Evolutionary conservation across 1,140 invertebrate species (phyloP).

Genomic region (Schmidtea mediterranea): DNA sequence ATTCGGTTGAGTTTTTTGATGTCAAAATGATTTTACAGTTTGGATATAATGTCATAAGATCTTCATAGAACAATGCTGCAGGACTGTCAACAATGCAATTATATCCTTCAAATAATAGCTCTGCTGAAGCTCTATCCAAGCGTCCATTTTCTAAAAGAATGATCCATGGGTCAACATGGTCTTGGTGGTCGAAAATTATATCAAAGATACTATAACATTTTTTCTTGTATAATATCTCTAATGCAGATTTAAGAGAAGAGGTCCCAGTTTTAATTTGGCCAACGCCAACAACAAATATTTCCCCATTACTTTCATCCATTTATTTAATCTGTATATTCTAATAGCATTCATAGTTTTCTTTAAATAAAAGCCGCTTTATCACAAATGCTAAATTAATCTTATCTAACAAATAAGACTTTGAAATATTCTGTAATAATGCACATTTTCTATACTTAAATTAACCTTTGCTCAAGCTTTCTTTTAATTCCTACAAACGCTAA

Average conservation of each 20-base stretch:
- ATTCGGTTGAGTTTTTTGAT: no score
- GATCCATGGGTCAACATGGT: no score
- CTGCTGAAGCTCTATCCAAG: background rate
- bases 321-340: no score
- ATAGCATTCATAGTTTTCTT: no score
- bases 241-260: background rate
- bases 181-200: background rate
- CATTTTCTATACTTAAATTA: no score
- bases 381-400: no score
- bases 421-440: no score
- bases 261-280: background rate
- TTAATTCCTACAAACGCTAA: no score
- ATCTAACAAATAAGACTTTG: no score
- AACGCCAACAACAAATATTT: background rate
- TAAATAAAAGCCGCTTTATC: no score
- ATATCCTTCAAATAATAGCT: background rate
- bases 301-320: background rate
- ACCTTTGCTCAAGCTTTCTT: no score
- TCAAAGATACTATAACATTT: constrained; percentile 1
- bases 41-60: background rate
- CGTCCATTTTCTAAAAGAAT: background rate
- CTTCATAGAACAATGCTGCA: background rate
- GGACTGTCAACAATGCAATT: background rate
- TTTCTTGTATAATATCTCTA: background rate
- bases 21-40: background rate